phyloP scores from a whole-genome alignment of 2,797 vertebrate genomes.

The Sphaeramia orbicularis region DNA sequence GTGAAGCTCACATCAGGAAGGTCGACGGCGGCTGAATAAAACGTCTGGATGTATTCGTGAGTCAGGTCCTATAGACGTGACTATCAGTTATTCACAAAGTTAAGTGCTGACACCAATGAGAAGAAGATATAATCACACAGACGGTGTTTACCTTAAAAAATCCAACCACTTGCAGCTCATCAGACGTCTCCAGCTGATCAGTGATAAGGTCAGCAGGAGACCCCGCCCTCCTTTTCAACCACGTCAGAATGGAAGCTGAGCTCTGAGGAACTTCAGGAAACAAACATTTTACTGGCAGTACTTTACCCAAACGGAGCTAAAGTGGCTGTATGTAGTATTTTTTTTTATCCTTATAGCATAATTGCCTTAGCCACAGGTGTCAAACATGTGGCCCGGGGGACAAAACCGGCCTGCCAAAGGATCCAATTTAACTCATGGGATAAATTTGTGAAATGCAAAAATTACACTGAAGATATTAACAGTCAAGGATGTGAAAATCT shows the following conservation, averaged over 20 bases:
- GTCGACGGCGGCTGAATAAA: slow-evolving; percentile 85
- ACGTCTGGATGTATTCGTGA: slow-evolving; percentile 77
- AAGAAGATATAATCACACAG: neutral
- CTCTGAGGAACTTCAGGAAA: slow-evolving; percentile 85
- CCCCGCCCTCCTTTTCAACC: slow-evolving; percentile 91
- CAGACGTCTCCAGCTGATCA: slow-evolving; percentile 80
- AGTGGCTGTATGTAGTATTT: no score
- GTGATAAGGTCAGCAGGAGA: slow-evolving; percentile 84
- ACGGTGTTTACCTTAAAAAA: slow-evolving; percentile 89
- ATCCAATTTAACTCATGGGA: no score
- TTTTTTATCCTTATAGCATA: no score
- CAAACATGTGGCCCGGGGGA: no score
- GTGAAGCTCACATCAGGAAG: slow-evolving; percentile 90
- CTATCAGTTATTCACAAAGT: slow-evolving; percentile 7
- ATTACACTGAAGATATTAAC: no score
- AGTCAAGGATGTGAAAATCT: no score
- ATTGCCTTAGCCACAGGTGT: no score
- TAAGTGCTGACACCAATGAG: neutral
- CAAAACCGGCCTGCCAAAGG: no score
- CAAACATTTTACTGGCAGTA: neutral
- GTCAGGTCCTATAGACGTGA: slow-evolving; percentile 83
- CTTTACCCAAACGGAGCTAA: no score
- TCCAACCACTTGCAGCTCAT: slow-evolving; percentile 88
- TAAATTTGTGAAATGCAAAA: no score
- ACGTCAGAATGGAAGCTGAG: slow-evolving; percentile 88